Evolutionary conservation across 2,797 vertebrate genomes (phyloP), one percentile per base, ranked within the genome.

Genomic region (Acanthiza pusilla): DNA sequence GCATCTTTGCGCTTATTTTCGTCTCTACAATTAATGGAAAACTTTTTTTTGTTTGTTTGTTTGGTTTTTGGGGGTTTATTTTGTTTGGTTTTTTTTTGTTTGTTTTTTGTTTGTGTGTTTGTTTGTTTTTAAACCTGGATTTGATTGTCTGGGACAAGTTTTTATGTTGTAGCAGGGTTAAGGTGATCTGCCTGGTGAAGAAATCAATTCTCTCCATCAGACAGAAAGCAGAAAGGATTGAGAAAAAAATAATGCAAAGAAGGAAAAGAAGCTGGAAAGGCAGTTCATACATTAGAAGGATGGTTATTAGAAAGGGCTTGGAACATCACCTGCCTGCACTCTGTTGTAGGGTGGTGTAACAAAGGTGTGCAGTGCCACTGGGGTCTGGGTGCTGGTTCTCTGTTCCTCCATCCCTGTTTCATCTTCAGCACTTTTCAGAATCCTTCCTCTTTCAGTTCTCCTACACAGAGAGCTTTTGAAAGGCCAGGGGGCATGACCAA

Each of bases 371-470:
- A 7, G 6, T 0, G 1, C 36, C 3, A 1, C 3, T 22, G 77
- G 20, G 22, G 15, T 25, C 16, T 8, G 65, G 16, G 3, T 27
- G 34, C 63, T 75, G 23, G 13, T 18, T 67, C 43, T 25, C 1
- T 1, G 26, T 66, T 94, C 47, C 21, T 18, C 32, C 61, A 26
- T 9, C 79, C 34, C 30, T 73, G 9, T 61, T 88, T 74, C 11
- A 7, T 38, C 38, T 67, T 79, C 87, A 63, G 20, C 32, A 40
- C 29, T 77, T 80, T 72, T 60, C 53, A 30, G 15, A 70, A 34
- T 40, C 23, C 77, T 95, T 84, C 48, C 40, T 81, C 66, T 88
- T 91, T 92, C 79, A 67, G 45, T 93, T 91, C 79, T 89, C 15
- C 40, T 16, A 11, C 34, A 23, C 23, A 61, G 70, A 68, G 51